Evolutionary conservation across 1,140 invertebrate genomes (phyloP).

Genomic region (Scaptomyza pallida): DNA sequence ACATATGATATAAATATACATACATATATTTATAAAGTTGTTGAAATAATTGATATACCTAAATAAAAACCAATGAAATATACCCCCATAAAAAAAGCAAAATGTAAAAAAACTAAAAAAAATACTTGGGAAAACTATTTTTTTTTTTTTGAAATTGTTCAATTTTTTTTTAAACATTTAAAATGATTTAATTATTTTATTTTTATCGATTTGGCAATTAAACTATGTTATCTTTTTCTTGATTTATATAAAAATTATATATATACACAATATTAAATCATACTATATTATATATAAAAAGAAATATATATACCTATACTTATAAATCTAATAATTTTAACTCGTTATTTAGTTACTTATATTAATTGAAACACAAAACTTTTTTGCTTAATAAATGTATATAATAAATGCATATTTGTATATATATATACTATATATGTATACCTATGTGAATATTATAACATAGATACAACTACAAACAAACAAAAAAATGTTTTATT

Average conservation of each 20-base stretch:
- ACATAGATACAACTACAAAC: conserved; percentile 15
- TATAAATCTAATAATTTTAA: conserved; percentile 66
- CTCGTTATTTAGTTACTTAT: conserved; percentile 79
- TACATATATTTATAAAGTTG: conserved; percentile 22
- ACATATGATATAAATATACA: conserved; percentile 37
- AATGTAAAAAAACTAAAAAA: background rate
- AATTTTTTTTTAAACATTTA: conserved; percentile 16
- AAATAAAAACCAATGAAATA: conserved; percentile 25
- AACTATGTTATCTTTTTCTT: conserved; percentile 28
- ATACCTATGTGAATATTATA: conserved; percentile 24
- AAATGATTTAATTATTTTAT: background rate
- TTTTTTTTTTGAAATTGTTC: conserved; percentile 28
- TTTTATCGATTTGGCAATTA: conserved; percentile 18
- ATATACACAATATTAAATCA: conserved; percentile 16
- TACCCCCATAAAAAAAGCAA: conserved; percentile 15
- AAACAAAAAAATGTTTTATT: conserved; percentile 52
- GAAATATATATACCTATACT: conserved; percentile 34
- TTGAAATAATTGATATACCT: conserved; percentile 37
- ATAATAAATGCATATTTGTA: conserved; percentile 55
- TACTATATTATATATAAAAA: conserved; percentile 40
- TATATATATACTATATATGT: conserved; percentile 47
- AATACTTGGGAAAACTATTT: conserved; percentile 12
- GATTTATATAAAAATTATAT: conserved; percentile 13
- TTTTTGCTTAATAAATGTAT: conserved; percentile 44
- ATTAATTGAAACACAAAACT: conserved; percentile 53